phyloP scores from a whole-genome alignment of 2,113 vertebrate genomes.

The Takifugu flavidus region DNA sequence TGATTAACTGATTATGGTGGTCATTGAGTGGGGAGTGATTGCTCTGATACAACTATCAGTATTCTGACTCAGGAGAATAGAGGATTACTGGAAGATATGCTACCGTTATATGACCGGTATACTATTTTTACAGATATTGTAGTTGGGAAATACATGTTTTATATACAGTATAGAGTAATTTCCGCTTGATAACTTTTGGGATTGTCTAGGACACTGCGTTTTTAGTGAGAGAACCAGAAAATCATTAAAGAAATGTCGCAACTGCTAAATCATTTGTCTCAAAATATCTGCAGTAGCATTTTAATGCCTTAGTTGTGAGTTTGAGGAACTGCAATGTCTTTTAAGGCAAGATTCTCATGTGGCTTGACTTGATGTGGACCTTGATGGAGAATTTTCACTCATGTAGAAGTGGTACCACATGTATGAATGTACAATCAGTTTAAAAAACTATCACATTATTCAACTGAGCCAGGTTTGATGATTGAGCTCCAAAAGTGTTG shows the following conservation, averaged over 20 bases:
- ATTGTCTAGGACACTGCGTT: not conserved
- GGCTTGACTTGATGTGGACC: too few species aligned
- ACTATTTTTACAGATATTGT: conserved; percentile 2
- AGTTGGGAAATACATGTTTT: too few species aligned
- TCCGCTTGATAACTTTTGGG: not conserved
- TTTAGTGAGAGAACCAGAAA: too few species aligned
- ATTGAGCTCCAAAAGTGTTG: too few species aligned
- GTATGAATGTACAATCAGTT: not conserved
- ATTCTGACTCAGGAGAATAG: not conserved
- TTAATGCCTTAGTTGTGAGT: not conserved
- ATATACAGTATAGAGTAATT: too few species aligned
- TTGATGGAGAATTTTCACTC: too few species aligned
- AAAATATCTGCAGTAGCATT: not conserved
- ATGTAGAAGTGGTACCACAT: not conserved
- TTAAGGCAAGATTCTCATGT: too few species aligned
- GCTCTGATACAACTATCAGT: conserved; percentile 38
- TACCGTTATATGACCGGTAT: conserved; percentile 2
- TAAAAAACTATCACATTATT: too few species aligned
- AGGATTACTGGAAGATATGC: not conserved
- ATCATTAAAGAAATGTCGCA: too few species aligned
- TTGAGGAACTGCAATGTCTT: too few species aligned
- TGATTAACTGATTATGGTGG: conserved; percentile 63
- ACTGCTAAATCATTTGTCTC: not conserved
- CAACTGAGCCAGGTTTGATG: too few species aligned
- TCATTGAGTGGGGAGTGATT: conserved; percentile 36